Conservation (phyloP, 2,797 vertebrate genomes). For the Takifugu rubripes region DNA sequence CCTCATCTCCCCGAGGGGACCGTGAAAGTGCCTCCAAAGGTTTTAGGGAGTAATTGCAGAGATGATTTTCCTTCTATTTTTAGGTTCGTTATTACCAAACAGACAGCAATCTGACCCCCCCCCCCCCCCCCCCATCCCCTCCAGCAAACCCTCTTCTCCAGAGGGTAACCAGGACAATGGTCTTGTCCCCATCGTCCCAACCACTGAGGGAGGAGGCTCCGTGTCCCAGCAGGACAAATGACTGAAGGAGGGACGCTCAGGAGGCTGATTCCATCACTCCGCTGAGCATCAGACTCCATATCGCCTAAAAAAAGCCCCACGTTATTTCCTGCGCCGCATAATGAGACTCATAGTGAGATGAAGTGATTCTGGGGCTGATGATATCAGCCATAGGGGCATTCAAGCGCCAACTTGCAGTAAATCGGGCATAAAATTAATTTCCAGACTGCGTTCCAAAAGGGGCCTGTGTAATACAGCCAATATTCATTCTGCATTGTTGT, state of each 20-base stretch:
- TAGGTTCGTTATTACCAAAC: too few species aligned
- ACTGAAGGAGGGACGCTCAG: slow-evolving; percentile 22
- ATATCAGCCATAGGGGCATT: slow-evolving; percentile 60
- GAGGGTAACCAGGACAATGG: too few species aligned
- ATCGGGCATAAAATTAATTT: slow-evolving; percentile 78
- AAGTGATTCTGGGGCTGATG: slow-evolving; percentile 63
- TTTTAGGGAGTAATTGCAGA: too few species aligned
- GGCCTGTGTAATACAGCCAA: slow-evolving; percentile 50
- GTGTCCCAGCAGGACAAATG: slow-evolving; percentile 42
- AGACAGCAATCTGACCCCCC: too few species aligned
- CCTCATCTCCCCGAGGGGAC: too few species aligned
- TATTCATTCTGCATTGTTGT: slow-evolving; percentile 37
- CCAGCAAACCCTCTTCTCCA: too few species aligned
- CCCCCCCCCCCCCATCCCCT: too few species aligned
- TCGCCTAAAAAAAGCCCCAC: slow-evolving; percentile 30
- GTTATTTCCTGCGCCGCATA: slow-evolving; percentile 35
- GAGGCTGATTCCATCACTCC: slow-evolving; percentile 25
- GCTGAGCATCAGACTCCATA: slow-evolving; percentile 32
- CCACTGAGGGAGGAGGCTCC: slow-evolving; percentile 2
- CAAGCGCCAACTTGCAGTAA: slow-evolving; percentile 59
- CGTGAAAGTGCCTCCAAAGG: too few species aligned
- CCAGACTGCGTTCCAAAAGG: slow-evolving; percentile 53
- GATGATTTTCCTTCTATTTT: too few species aligned
- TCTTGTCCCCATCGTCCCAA: background rate
- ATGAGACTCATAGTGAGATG: slow-evolving; percentile 50